phyloP scores from a whole-genome alignment of 2,797 vertebrate species.

The Fundulus diaphanus region DNA sequence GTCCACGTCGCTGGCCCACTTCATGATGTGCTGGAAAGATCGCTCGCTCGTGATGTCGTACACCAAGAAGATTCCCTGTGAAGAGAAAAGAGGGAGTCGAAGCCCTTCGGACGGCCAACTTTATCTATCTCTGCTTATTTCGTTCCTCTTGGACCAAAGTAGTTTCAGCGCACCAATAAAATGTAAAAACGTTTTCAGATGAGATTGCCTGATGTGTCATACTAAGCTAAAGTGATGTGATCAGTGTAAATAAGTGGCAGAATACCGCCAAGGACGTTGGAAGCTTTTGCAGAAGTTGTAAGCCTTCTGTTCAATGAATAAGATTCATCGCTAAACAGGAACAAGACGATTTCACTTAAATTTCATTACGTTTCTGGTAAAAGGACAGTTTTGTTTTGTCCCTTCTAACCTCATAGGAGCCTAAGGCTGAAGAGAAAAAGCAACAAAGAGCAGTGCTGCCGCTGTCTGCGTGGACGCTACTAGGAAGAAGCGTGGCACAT shows the following conservation, averaged over 20 bases:
- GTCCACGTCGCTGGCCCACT: slow-evolving; percentile 98
- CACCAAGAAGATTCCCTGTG: slow-evolving; percentile 89
- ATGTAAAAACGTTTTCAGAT: not conserved
- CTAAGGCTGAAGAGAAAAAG: slow-evolving; percentile 19
- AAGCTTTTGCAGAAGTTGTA: not conserved
- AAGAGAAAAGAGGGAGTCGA: slow-evolving; percentile 5
- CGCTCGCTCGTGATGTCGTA: slow-evolving; percentile 97
- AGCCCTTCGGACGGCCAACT: not conserved
- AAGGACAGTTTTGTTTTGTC: slow-evolving; percentile 35
- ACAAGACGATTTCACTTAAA: slow-evolving; percentile 14
- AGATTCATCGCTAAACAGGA: slow-evolving; percentile 25
- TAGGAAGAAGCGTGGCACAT: not conserved
- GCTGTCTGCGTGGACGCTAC: not conserved
- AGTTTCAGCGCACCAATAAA: not conserved
- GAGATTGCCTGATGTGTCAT: not conserved
- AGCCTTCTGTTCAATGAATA: slow-evolving; percentile 1
- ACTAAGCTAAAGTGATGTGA: not conserved
- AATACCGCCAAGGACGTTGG: slow-evolving; percentile 9
- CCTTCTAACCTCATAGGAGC: slow-evolving; percentile 29
- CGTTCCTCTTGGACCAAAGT: not conserved
- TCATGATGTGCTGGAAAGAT: slow-evolving; percentile 98
- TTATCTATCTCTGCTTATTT: not conserved
- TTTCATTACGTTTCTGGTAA: slow-evolving; percentile 48
- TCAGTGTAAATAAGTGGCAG: slow-evolving; percentile 15
- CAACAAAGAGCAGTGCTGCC: not conserved